Conservation (phyloP, 2,888 invertebrate species). For the Orthosia gothica region DNA sequence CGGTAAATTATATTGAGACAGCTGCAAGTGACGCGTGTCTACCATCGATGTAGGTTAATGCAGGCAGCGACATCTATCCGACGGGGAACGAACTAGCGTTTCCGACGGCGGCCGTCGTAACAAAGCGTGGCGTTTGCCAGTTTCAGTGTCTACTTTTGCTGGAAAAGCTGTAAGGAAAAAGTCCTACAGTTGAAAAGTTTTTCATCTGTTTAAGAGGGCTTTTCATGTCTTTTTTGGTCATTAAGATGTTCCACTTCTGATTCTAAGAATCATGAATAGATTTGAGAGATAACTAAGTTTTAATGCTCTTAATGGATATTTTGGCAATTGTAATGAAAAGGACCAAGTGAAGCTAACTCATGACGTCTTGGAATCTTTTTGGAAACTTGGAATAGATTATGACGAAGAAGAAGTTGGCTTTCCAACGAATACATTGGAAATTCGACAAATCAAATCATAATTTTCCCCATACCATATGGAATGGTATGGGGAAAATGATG, state of each 20-base stretch:
- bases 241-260: neutral
- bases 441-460: neutral
- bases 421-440: neutral
- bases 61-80: conserved; percentile 85
- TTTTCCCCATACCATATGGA: no score
- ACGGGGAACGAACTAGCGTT: conserved; percentile 74
- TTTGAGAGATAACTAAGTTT: neutral
- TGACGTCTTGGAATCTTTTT: neutral
- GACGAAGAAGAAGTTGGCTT: neutral
- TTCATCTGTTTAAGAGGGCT: neutral
- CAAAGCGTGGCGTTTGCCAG: conserved; percentile 46
- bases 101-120: conserved; percentile 61
- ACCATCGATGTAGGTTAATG: conserved; percentile 82
- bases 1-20: conserved; percentile 83
- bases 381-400: neutral
- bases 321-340: neutral
- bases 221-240: neutral
- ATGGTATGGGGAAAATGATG: no score
- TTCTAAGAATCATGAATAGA: neutral
- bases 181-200: conserved; percentile 4
- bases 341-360: neutral
- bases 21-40: conserved; percentile 80
- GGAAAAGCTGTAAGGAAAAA: conserved; percentile 2
- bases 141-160: conserved; percentile 18
- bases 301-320: neutral